Base-by-base conservation (phyloP, 2,113 vertebrate genomes). In the Prionailurus bengalensis region DNA sequence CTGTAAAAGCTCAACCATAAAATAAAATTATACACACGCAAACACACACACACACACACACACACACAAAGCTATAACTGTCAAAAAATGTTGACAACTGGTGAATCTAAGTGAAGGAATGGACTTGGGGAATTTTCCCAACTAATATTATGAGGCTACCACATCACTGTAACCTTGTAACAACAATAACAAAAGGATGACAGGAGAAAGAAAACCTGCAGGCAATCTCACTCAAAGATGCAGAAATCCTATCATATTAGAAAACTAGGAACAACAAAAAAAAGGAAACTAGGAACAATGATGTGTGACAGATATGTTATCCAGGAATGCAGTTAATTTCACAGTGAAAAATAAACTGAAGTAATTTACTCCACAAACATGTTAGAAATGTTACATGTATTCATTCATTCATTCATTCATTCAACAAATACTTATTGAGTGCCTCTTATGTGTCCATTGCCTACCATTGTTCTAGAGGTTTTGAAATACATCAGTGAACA, bases 371-470 rank as follows among this genome's bases (percentile, higher is more conserved):
- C 78, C 17, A 55, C 19, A 51, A 23, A 93, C 29, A 84, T 39
- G 71, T 85, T 53, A 33, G 16, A 82, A 36, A 74, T 86, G 45
- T 66, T 10, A 79, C 45, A 53, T 70, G 7, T 78, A 86, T 93
- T 66, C 71, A 79, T 87, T 87, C 66, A 79, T 87, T 87, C 66
- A 36, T 36, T 36, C 36, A 36, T 36, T 36, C 36, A 63, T 93
- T 86, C 92, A 93, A 93, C 71, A 93, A 86, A 93, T 61, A 86
- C n/a, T 78, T 86, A 86, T 10, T 86, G 82, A 86, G 27, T 68
- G 45, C 61, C 82, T 86, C 13, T 29, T 2, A 68, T 45, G 63
- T 33, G 36, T 79, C 78, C 45, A 45, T 45, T 45, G 45, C 45
- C 61, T 87, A 68, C 61, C 29, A 53, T 87, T 92, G 29, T 94